Evolutionary conservation across 2,888 invertebrate species (phyloP), one percentile per base, ranked within the genome.

Genomic region (Selenia dentaria): DNA sequence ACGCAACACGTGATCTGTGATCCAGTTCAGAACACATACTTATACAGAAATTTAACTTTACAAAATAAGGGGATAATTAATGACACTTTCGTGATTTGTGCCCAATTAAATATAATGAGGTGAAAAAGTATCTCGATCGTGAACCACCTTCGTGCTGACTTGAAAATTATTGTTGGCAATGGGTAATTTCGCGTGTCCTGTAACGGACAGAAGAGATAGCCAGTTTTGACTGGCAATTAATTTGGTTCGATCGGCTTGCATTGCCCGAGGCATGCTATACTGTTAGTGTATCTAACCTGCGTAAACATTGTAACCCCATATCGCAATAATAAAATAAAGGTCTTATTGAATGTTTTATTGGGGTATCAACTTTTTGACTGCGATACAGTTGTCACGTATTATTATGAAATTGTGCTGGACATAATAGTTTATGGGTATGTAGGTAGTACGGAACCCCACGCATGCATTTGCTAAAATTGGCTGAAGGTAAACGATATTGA

Each of bases 201-300:
- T 54, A 52, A 59, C 65, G 57, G 77, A 75, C 77, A 66, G 61
- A 45, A 58, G 54, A 59, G 73, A 71, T 68, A 75, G 74, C 41
- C 59, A 51, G 61, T 57, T 64, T 50, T 71, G 74, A 74, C 64
- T 52, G 62, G 64, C 53, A 62, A 72, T 77, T 74, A 67, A 75
- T 75, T 74, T 65, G 53, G 60, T 60, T 54, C 45, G 44, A 39
- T 49, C 46, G 49, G 50, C 57, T 56, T 57, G 58, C 35, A 56
- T 44, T 53, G 47, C 48, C 41, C 37, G 38, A 26, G 57, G 54
- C 58, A 56, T 56, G 50, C 57, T 37, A 54, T 36, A 52, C 39
- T 34, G 36, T 42, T 34, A 25, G 40, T 44, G 39, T 36, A 36
- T 38, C 20, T 13, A 3, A 5, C 18, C 6, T 18, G 6, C n/a